phyloP scores from a whole-genome alignment of 2,113 vertebrate species.

The Sphyrna mokarran region DNA sequence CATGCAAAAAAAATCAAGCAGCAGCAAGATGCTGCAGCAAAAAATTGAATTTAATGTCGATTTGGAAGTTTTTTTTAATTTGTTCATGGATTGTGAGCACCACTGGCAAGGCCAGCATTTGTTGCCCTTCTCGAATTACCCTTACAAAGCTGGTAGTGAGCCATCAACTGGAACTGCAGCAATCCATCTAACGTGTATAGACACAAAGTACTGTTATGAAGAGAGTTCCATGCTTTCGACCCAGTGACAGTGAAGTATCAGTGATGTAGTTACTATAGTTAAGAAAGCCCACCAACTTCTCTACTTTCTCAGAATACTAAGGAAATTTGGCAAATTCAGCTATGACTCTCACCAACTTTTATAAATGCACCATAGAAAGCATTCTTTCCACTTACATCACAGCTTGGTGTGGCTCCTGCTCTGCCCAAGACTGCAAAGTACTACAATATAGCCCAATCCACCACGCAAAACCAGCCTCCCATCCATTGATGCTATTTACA shows the following conservation, averaged over 20 bases:
- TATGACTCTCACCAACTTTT: too few species aligned
- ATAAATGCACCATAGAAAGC: too few species aligned
- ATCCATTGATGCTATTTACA: too few species aligned
- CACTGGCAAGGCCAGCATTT: neutral
- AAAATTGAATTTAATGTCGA: neutral
- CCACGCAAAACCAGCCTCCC: too few species aligned
- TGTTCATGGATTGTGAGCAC: neutral
- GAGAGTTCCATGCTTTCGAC: neutral
- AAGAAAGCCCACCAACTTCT: too few species aligned
- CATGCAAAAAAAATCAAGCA: neutral
- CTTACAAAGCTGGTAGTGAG: neutral
- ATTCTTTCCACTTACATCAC: too few species aligned
- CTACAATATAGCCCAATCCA: too few species aligned
- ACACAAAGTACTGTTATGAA: neutral
- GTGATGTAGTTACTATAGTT: neutral
- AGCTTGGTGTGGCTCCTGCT: too few species aligned
- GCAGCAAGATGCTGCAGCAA: neutral
- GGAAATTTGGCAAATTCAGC: too few species aligned
- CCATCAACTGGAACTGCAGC: neutral
- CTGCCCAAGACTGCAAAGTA: too few species aligned
- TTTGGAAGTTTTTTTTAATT: neutral
- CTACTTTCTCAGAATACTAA: too few species aligned
- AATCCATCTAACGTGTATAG: neutral
- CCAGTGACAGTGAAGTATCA: neutral
- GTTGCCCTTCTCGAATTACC: neutral